Evolutionary conservation across 2,797 vertebrate species (phyloP).

Genomic region (Esox masquinongy): DNA sequence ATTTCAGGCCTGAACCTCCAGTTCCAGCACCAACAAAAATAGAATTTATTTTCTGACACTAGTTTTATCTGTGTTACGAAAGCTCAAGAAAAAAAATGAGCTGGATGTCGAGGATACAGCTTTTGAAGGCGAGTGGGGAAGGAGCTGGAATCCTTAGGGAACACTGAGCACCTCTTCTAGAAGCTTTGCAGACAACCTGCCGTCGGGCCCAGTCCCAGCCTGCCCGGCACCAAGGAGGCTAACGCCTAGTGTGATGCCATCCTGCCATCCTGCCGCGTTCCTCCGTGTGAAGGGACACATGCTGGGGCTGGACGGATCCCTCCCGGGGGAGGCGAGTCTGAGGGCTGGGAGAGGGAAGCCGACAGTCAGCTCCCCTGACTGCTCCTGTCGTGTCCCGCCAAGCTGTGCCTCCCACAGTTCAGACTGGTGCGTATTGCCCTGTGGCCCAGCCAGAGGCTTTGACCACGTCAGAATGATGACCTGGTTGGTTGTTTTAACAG

Average conservation of each 20-base stretch:
- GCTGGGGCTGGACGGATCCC: background rate
- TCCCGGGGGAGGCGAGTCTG: background rate
- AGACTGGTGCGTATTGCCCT: background rate
- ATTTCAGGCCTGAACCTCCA: background rate
- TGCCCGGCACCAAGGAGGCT: no score
- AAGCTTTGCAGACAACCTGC: background rate
- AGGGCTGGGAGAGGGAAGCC: background rate
- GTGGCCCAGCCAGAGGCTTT: background rate
- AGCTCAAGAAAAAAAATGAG: no score
- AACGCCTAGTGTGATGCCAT: background rate
- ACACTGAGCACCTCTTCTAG: background rate
- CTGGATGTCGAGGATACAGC: no score
- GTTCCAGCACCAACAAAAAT: background rate
- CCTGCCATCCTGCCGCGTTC: background rate
- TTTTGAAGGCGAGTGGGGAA: no score
- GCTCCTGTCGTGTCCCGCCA: background rate
- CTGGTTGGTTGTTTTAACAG: background rate
- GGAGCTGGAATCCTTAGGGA: background rate
- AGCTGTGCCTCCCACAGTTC: background rate
- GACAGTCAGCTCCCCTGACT: background rate
- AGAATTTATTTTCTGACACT: background rate
- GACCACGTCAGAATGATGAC: background rate
- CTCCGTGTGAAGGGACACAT: background rate
- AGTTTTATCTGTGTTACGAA: no score
- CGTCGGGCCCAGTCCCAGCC: no score